phyloP scores from a whole-genome alignment of 1,140 invertebrate species.

The Pogonus chalceus region DNA sequence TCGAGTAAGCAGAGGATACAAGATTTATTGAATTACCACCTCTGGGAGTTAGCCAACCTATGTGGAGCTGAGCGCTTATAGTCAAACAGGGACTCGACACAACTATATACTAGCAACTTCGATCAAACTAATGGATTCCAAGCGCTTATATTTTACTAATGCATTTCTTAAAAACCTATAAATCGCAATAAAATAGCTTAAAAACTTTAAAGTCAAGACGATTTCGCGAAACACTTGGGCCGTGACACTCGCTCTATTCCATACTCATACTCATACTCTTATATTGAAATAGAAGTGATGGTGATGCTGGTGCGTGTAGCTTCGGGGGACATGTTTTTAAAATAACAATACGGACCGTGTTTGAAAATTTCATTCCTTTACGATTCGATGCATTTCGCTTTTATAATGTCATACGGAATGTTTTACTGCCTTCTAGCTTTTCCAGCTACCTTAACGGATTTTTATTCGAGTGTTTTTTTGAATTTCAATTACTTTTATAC shows the following conservation, averaged over 20 bases:
- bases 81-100: background rate
- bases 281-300: too few relatives aligned
- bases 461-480: too few relatives aligned
- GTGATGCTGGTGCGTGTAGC: background rate
- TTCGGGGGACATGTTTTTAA: conserved; percentile 16
- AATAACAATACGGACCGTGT: conserved; percentile 19
- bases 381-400: too few relatives aligned
- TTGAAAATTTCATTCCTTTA: too few relatives aligned
- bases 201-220: conserved; percentile 10
- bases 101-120: background rate
- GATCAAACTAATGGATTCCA: conserved; percentile 19
- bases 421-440: too few relatives aligned
- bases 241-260: background rate
- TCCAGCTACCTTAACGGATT: too few relatives aligned
- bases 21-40: too few relatives aligned
- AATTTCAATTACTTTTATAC: too few relatives aligned
- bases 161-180: conserved; percentile 26
- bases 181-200: conserved; percentile 15
- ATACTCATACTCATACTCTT: too few relatives aligned
- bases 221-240: background rate
- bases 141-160: conserved; percentile 24
- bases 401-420: too few relatives aligned
- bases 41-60: too few relatives aligned
- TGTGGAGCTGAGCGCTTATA: background rate
- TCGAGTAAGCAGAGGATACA: too few relatives aligned